Percentiles rank a stretch among this genome's conserved stretches.
These are phyloP conservation scores for Dromius quadrimaculatus DNA, from an alignment of 2,888 invertebrate genomes.

Conservation along the genomic window DNA sequence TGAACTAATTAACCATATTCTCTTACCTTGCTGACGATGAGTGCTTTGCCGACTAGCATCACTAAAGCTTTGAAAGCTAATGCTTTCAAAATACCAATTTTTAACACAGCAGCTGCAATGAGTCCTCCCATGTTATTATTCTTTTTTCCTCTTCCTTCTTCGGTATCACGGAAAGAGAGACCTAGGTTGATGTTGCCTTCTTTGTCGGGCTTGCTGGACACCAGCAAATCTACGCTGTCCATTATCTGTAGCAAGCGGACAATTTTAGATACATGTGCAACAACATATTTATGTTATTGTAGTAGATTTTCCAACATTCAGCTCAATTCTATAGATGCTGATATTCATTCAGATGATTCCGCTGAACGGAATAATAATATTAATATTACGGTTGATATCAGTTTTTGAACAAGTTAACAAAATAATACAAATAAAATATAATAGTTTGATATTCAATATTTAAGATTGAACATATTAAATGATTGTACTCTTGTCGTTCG, in stretches of 20 bases:
- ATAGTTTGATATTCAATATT: no score
- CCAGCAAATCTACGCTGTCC: conserved; percentile 82
- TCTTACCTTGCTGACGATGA: conserved; percentile 80
- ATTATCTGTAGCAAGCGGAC: conserved; percentile 67
- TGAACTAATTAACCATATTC: not conserved
- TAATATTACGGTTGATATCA: no score
- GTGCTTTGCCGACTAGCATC: conserved; percentile 85
- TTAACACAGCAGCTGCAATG: conserved; percentile 82
- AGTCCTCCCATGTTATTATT: conserved; percentile 80
- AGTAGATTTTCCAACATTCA: no score
- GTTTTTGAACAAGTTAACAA: no score
- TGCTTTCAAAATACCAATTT: conserved; percentile 84
- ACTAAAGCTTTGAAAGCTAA: conserved; percentile 85
- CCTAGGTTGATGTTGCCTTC: conserved; percentile 79
- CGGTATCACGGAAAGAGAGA: conserved; percentile 71
- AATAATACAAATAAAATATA: no score
- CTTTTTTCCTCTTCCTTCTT: conserved; percentile 79
- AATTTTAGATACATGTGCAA: no score
- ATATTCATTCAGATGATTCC: no score
- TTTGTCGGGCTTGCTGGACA: conserved; percentile 76
- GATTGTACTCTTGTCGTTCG: no score
- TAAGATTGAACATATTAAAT: no score
- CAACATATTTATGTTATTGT: no score
- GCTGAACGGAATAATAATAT: no score
- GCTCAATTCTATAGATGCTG: no score